These are phyloP conservation scores for Menidia beryllina DNA, from an alignment of 2,113 vertebrate genomes.

Conservation along the genomic window DNA sequence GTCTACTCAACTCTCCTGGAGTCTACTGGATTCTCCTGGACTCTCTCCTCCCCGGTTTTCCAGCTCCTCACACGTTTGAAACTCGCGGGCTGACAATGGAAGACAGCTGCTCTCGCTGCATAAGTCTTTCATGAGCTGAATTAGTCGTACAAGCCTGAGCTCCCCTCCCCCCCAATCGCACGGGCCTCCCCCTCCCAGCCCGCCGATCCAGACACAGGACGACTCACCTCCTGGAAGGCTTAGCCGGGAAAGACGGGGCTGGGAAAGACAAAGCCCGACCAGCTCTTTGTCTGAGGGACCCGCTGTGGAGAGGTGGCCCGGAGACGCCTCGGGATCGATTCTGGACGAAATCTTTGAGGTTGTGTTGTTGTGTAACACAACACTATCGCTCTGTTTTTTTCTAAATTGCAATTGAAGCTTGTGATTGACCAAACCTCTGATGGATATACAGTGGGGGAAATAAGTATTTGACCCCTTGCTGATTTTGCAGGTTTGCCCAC, in stretches of 20 bases:
- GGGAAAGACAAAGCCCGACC: constrained; percentile 63
- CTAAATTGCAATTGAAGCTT: not conserved
- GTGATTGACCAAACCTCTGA: too few species aligned
- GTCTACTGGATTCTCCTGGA: constrained; percentile 59
- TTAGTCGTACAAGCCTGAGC: constrained; percentile 78
- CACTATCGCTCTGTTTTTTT: not conserved
- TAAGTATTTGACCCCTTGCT: too few species aligned
- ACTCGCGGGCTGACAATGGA: constrained; percentile 83
- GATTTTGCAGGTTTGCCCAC: too few species aligned
- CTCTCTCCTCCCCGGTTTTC: constrained; percentile 56
- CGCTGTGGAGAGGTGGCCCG: constrained; percentile 43
- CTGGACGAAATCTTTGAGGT: constrained; percentile 29
- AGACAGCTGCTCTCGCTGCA: constrained; percentile 84
- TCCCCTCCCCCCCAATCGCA: constrained; percentile 72
- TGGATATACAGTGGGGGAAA: too few species aligned
- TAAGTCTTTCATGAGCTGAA: constrained; percentile 85
- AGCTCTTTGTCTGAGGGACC: constrained; percentile 77
- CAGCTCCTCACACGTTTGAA: constrained; percentile 79
- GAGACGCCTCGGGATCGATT: constrained; percentile 39
- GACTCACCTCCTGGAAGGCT: constrained; percentile 74
- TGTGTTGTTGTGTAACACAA: not conserved
- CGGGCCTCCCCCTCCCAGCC: constrained; percentile 52
- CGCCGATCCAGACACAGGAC: constrained; percentile 71
- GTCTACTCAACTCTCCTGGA: constrained; percentile 57
- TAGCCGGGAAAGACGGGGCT: constrained; percentile 31